Base-by-base conservation (phyloP, 2,888 invertebrate genomes). In the Ornithoptera priamus region DNA sequence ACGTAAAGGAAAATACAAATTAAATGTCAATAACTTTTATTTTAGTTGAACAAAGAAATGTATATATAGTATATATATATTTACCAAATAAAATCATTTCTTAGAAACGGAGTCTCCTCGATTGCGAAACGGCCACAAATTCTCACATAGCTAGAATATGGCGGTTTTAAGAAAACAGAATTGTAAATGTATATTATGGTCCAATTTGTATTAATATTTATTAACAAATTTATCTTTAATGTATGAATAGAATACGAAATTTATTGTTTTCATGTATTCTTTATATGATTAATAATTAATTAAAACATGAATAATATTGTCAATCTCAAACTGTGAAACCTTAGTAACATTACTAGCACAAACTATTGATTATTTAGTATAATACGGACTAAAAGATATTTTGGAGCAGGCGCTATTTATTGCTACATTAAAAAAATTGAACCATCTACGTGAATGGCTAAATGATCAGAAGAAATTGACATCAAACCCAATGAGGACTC, bases 31-130 rank as follows among this genome's bases (percentile, higher is more conserved):
- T 90, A 90, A 90, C 88, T 89, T 90, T 90, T 88, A 89, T 90
- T 90, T 90, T 88, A 86, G 88, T 86, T 87, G 90, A 88, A 89
- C 89, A 90, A 90, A 89, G 87, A 87, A 84, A 86, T 89, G 85
- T 88, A 87, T 88, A 85, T 84, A 85, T 85, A 82, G 82, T 50
- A 82, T 81, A 85, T 88, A 85, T 87, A 86, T 86, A 83, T 85
- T 79, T 84, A 85, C 80, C 86, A 87, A 83, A 90, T 87, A 89
- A 86, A 88, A 86, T 86, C 86, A 87, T 85, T 84, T 84, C 86
- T 86, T 88, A 89, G 80, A 89, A 89, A 89, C 86, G 88, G 85
- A 85, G 80, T 85, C 83, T 85, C 84, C 85, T 85, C 84, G 81
- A 84, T 84, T 80, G 84, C 85, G 82, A 85, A 81, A 87, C 85